Conservation (phyloP, 1,140 invertebrate species). For the Aphidius ervi region DNA sequence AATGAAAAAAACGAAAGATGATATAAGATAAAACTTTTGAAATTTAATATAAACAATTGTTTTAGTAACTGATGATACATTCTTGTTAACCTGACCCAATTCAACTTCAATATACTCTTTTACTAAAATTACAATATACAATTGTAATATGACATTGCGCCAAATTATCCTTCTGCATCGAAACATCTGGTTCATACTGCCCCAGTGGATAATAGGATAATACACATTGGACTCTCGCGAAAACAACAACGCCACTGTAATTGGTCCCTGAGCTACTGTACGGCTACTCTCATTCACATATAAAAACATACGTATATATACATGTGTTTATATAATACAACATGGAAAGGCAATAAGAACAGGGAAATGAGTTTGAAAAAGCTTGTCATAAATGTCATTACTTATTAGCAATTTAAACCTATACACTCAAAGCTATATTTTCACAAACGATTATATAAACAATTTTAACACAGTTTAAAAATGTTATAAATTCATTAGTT, state of each 20-base stretch:
- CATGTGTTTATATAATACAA: background rate
- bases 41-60: too few species aligned
- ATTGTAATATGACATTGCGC: conserved; percentile 16
- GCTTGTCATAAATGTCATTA: conserved; percentile 6
- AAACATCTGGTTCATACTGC: conserved; percentile 30
- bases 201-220: conserved; percentile 43
- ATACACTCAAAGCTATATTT: background rate
- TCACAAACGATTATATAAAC: too few species aligned
- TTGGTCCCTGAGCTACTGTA: conserved; percentile 35
- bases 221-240: conserved; percentile 20
- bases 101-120: conserved; percentile 16
- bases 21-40: too few species aligned
- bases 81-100: conserved; percentile 7
- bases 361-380: conserved; percentile 18
- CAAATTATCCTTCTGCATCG: conserved; percentile 38
- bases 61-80: too few species aligned
- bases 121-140: too few species aligned
- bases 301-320: background rate
- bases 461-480: too few species aligned
- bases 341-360: conserved; percentile 5
- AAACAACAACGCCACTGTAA: conserved; percentile 37
- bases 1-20: too few species aligned
- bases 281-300: conserved; percentile 9
- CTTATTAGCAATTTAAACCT: background rate
- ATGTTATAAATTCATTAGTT: too few species aligned